Evolutionary conservation across 1,140 invertebrate species (phyloP).

Genomic region (Lepidostoma basale): DNA sequence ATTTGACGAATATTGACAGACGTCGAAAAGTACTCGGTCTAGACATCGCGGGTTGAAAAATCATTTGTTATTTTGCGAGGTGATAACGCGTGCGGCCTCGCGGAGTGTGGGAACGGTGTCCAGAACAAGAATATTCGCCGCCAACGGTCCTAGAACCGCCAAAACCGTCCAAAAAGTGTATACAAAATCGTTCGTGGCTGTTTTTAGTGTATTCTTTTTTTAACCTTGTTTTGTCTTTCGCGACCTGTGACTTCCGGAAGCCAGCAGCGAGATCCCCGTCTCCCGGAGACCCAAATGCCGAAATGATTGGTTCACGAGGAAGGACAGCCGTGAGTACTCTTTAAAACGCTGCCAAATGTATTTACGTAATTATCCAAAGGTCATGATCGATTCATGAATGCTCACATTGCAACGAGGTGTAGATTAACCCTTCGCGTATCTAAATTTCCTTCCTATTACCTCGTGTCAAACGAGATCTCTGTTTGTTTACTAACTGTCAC

Average conservation of each 20-base stretch:
- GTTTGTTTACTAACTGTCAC: constrained; percentile 45
- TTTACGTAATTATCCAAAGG: constrained; percentile 34
- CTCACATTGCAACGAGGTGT: background rate
- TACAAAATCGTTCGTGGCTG: background rate
- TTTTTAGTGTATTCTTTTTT: constrained; percentile 34
- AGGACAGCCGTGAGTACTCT: constrained; percentile 14
- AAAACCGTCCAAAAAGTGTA: constrained; percentile 17
- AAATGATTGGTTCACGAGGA: constrained; percentile 16
- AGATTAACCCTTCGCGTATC: background rate
- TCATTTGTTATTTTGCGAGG: constrained; percentile 31
- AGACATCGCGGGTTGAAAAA: constrained; percentile 31
- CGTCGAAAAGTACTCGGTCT: constrained; percentile 43
- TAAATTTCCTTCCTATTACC: background rate
- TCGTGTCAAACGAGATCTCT: constrained; percentile 3
- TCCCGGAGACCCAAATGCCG: background rate
- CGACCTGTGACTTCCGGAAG: constrained; percentile 21
- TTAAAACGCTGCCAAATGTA: background rate
- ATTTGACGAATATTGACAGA: constrained; percentile 47
- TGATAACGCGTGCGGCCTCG: constrained; percentile 13
- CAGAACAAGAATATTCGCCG: background rate
- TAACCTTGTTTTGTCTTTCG: constrained; percentile 33
- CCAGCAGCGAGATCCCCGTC: background rate
- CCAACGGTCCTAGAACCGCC: background rate
- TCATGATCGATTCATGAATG: constrained; percentile 10
- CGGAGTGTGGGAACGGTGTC: background rate